These are phyloP conservation scores for Corythucha ciliata DNA, from an alignment of 2,888 invertebrate species.

Conservation along the genomic window DNA sequence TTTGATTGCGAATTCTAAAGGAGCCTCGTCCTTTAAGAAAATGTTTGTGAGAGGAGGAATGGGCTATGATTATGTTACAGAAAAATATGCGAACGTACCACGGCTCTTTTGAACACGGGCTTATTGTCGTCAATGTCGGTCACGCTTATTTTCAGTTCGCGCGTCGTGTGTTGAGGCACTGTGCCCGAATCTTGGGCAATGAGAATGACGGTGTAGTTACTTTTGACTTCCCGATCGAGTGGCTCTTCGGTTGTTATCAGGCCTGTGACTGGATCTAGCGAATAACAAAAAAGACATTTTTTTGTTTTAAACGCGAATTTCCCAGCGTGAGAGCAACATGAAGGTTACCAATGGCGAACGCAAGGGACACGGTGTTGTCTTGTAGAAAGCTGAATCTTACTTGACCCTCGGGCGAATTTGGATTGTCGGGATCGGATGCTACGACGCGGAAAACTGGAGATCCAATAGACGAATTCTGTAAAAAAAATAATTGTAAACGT, in stretches of 20 bases:
- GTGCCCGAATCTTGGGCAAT: conserved; percentile 69
- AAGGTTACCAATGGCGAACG: conserved; percentile 34
- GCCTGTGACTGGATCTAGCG: conserved; percentile 57
- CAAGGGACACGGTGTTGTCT: conserved; percentile 44
- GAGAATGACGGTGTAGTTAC: conserved; percentile 64
- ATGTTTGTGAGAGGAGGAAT: conserved; percentile 12
- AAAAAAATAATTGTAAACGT: conserved; percentile 26
- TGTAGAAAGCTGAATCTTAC: conserved; percentile 62
- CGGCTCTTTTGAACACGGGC: conserved; percentile 57
- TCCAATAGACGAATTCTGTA: conserved; percentile 60
- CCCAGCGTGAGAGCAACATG: not conserved
- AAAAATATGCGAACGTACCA: conserved; percentile 45
- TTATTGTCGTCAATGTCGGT: conserved; percentile 71
- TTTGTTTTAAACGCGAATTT: not conserved
- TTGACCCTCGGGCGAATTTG: conserved; percentile 62
- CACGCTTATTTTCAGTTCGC: conserved; percentile 53
- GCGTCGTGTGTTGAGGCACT: conserved; percentile 64
- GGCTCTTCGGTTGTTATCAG: conserved; percentile 57
- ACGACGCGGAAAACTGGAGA: conserved; percentile 66
- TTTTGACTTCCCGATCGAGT: conserved; percentile 65
- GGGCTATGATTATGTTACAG: not conserved
- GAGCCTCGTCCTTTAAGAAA: conserved; percentile 51
- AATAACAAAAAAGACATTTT: conserved; percentile 14
- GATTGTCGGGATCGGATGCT: conserved; percentile 69
- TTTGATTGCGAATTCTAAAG: conserved; percentile 51